A percentile compares a stretch with the other conserved stretches of the same genome.
These are phyloP conservation scores for Globodera ellingtonae DNA, from an alignment of 1,140 invertebrate species.

Conservation along the genomic window DNA sequence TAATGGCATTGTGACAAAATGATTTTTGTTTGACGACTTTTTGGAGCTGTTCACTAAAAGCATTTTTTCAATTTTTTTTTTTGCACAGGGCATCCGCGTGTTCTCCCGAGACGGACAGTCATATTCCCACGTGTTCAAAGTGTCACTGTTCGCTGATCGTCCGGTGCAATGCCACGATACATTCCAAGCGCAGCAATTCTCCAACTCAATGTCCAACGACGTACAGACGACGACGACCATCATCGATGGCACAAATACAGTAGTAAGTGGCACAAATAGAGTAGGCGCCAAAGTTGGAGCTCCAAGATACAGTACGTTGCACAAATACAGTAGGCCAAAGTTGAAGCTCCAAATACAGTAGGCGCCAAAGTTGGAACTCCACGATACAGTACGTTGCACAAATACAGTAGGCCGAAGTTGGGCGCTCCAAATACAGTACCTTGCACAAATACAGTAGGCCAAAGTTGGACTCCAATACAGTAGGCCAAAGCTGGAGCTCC, in stretches of 20 bases:
- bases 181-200: neutral
- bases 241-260: neutral
- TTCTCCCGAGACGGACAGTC: constrained; percentile 71
- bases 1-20: too few relatives aligned
- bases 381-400: neutral
- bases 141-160: constrained; percentile 69
- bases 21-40: too few relatives aligned
- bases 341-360: neutral
- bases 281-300: neutral
- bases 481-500: neutral
- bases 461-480: neutral
- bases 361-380: neutral
- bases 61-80: neutral
- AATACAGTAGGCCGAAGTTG: neutral
- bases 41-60: too few relatives aligned
- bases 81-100: constrained; percentile 66
- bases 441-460: neutral
- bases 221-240: neutral
- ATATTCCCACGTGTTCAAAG: constrained; percentile 72
- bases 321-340: neutral
- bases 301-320: neutral
- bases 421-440: neutral
- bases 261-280: neutral
- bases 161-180: constrained; percentile 40
- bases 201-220: neutral